These are phyloP conservation scores for Atta colombica DNA, from an alignment of 1,140 invertebrate genomes.

Conservation along the genomic window DNA sequence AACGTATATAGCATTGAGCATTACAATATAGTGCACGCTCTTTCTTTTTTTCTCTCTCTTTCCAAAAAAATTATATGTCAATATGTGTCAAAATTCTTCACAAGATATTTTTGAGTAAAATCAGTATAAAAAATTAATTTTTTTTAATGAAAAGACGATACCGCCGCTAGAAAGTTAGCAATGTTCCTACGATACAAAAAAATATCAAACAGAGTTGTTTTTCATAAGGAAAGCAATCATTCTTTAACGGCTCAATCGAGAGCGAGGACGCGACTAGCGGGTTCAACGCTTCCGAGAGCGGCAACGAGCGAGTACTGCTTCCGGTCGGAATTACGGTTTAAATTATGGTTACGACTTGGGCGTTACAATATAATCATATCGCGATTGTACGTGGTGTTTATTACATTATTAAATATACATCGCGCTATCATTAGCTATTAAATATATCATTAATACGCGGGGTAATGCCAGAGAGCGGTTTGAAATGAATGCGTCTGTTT, in stretches of 20 bases:
- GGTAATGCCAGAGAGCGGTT: slow-evolving; percentile 35
- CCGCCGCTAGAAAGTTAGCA: too few species aligned
- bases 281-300: slow-evolving; percentile 46
- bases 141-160: too few species aligned
- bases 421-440: slow-evolving; percentile 70
- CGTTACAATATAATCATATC: slow-evolving; percentile 70
- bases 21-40: too few species aligned
- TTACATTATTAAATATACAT: slow-evolving; percentile 74
- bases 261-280: slow-evolving; percentile 39
- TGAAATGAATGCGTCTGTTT: slow-evolving; percentile 5
- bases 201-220: slow-evolving; percentile 10
- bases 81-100: too few species aligned
- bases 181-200: background rate
- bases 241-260: slow-evolving; percentile 2
- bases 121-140: too few species aligned
- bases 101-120: too few species aligned
- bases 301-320: slow-evolving; percentile 29
- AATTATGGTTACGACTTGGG: slow-evolving; percentile 72
- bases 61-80: too few species aligned
- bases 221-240: slow-evolving; percentile 1
- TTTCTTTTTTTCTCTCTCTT: too few species aligned
- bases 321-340: slow-evolving; percentile 68
- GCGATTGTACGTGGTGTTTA: slow-evolving; percentile 71
- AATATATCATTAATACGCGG: slow-evolving; percentile 69
- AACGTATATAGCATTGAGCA: too few species aligned